A percentile compares a stretch with the other conserved stretches of the same genome.
These are phyloP conservation scores for Azorinus chamasolen DNA, from an alignment of 2,888 invertebrate species.

Conservation along the genomic window DNA sequence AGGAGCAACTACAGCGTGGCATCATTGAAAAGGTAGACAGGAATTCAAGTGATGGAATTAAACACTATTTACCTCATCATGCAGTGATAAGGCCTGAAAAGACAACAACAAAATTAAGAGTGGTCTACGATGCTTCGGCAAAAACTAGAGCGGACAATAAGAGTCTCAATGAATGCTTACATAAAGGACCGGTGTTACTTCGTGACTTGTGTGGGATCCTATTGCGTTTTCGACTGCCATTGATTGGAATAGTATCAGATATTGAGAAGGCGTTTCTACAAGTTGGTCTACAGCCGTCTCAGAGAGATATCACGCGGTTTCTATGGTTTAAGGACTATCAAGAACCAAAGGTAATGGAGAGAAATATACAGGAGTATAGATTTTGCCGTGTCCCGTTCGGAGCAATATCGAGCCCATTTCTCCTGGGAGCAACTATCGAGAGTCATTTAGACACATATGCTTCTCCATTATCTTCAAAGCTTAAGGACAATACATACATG, in stretches of 20 bases:
- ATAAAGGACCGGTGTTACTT: constrained; percentile 25
- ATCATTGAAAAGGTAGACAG: constrained; percentile 24
- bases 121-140: constrained; percentile 28
- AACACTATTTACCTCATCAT: constrained; percentile 30
- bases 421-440: constrained; percentile 8
- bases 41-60: not conserved
- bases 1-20: constrained; percentile 19
- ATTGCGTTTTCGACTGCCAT: constrained; percentile 18
- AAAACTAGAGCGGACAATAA: constrained; percentile 17
- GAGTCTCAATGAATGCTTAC: constrained; percentile 28
- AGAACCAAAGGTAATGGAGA: not conserved
- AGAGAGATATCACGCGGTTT: constrained; percentile 34
- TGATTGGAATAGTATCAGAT: constrained; percentile 31
- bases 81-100: constrained; percentile 19
- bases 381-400: constrained; percentile 18
- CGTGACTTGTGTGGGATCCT: constrained; percentile 28
- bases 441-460: constrained; percentile 1
- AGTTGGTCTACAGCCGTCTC: constrained; percentile 5
- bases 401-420: constrained; percentile 22
- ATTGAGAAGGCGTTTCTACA: constrained; percentile 34
- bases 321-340: constrained; percentile 32
- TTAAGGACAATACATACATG: constrained; percentile 13
- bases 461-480: not conserved
- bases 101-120: constrained; percentile 33
- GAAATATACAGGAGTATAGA: constrained; percentile 10